Conservation (phyloP, 2,888 invertebrate genomes). For the Morinoia aosen region DNA sequence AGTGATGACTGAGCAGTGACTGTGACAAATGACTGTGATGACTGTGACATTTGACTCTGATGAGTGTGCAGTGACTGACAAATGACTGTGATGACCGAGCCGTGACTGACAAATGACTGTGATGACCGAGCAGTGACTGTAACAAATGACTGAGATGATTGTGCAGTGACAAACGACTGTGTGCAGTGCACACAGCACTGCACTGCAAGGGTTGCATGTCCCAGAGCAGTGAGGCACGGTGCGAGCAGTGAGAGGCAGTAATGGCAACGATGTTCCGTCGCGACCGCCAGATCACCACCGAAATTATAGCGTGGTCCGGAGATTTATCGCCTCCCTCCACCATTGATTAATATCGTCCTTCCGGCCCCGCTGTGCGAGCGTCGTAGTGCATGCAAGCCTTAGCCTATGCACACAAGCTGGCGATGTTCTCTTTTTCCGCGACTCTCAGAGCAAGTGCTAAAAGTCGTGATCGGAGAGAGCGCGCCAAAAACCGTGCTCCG, state of each 20-base stretch:
- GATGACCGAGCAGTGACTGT: no score
- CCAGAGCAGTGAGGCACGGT: not conserved
- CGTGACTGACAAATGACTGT: no score
- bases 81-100: no score
- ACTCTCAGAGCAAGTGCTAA: not conserved
- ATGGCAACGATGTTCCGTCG: not conserved
- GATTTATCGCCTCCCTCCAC: slow-evolving; percentile 35
- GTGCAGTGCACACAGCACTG: not conserved
- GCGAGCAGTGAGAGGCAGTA: not conserved
- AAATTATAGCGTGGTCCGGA: slow-evolving; percentile 8
- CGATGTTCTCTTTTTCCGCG: no score
- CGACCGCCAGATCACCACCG: not conserved
- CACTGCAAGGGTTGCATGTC: not conserved
- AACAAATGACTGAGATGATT: no score
- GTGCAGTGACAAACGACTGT: not conserved
- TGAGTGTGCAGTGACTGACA: no score
- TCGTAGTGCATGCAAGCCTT: not conserved
- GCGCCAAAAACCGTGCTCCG: no score
- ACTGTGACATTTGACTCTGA: no score
- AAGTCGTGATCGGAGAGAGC: not conserved
- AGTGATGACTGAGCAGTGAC: no score
- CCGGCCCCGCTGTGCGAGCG: not conserved
- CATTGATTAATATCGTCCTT: slow-evolving; percentile 38
- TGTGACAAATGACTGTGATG: no score
- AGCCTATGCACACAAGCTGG: not conserved